Evolutionary conservation across 2,113 vertebrate genomes (phyloP).

Genomic region (Notothenia coriiceps): DNA sequence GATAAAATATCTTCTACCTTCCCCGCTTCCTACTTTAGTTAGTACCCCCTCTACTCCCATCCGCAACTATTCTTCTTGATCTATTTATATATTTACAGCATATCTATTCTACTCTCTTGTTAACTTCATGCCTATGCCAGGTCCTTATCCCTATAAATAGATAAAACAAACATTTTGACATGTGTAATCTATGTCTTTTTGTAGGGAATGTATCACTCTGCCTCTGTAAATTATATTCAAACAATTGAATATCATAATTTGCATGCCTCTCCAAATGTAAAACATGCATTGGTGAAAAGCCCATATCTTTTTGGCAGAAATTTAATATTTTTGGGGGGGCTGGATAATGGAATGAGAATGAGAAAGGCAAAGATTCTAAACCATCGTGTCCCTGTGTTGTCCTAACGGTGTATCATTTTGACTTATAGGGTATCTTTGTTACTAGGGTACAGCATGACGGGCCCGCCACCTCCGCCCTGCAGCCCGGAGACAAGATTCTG

Average conservation of each 20-base stretch:
- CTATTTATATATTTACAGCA: slow-evolving; percentile 29
- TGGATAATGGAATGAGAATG: slow-evolving; percentile 57
- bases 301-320: slow-evolving; percentile 45
- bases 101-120: slow-evolving; percentile 43
- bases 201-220: slow-evolving; percentile 23
- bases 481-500: slow-evolving; percentile 98
- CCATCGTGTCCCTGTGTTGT: slow-evolving; percentile 87
- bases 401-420: slow-evolving; percentile 99
- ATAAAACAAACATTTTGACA: slow-evolving; percentile 19
- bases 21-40: slow-evolving; percentile 45
- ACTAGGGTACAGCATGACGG: slow-evolving; percentile 99
- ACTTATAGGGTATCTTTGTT: slow-evolving; percentile 99
- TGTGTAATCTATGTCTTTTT: slow-evolving; percentile 29
- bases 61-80: slow-evolving; percentile 42
- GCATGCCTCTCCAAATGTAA: slow-evolving; percentile 64
- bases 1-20: slow-evolving; percentile 47
- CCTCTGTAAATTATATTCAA: slow-evolving; percentile 18
- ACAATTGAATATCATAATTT: neutral
- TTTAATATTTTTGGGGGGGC: slow-evolving; percentile 32
- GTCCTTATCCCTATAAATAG: slow-evolving; percentile 12
- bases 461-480: slow-evolving; percentile 92
- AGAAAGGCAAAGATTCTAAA: slow-evolving; percentile 90
- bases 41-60: slow-evolving; percentile 36
- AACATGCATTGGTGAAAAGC: slow-evolving; percentile 37
- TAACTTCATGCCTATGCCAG: slow-evolving; percentile 23